These are phyloP conservation scores for Cosmorhoe ocellata DNA, from an alignment of 2,888 invertebrate genomes.

Conservation along the genomic window DNA sequence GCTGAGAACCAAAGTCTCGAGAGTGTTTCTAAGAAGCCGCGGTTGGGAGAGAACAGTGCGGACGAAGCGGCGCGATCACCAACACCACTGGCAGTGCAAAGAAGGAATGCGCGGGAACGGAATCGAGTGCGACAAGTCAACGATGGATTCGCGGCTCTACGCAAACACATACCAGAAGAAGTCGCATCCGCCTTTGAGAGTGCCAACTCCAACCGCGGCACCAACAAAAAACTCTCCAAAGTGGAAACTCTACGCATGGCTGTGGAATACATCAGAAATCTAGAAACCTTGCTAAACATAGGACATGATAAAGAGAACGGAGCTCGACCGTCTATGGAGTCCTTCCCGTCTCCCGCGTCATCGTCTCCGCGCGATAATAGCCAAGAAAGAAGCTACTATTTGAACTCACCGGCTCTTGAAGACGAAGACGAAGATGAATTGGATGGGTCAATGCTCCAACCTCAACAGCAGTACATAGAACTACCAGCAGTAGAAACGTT, in stretches of 20 bases:
- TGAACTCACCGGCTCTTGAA: conserved; percentile 72
- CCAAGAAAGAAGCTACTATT: conserved; percentile 62
- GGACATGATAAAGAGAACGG: conserved; percentile 83
- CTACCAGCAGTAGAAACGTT: conserved; percentile 84
- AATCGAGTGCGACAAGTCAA: conserved; percentile 97
- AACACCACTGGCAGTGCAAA: conserved; percentile 91
- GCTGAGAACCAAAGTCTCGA: conserved; percentile 46
- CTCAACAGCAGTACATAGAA: conserved; percentile 82
- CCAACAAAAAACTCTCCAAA: conserved; percentile 91
- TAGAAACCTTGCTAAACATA: conserved; percentile 88
- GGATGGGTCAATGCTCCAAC: conserved; percentile 67
- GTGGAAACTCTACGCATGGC: conserved; percentile 95
- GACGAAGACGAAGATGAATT: conserved; percentile 77
- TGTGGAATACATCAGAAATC: conserved; percentile 92
- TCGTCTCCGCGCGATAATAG: conserved; percentile 76
- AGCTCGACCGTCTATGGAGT: conserved; percentile 67
- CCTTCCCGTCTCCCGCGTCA: conserved; percentile 78
- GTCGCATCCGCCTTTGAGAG: conserved; percentile 87
- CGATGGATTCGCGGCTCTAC: conserved; percentile 93
- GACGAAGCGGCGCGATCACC: conserved; percentile 80
- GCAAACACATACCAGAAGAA: conserved; percentile 93
- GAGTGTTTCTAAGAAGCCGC: conserved; percentile 60
- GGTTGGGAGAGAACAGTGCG: conserved; percentile 68
- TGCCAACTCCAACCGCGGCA: conserved; percentile 85
- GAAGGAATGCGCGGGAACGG: conserved; percentile 95